A percentile compares a stretch with the other conserved stretches of the same genome.
Conservation (phyloP, 2,888 invertebrate species). For the Orgyia antiqua region DNA sequence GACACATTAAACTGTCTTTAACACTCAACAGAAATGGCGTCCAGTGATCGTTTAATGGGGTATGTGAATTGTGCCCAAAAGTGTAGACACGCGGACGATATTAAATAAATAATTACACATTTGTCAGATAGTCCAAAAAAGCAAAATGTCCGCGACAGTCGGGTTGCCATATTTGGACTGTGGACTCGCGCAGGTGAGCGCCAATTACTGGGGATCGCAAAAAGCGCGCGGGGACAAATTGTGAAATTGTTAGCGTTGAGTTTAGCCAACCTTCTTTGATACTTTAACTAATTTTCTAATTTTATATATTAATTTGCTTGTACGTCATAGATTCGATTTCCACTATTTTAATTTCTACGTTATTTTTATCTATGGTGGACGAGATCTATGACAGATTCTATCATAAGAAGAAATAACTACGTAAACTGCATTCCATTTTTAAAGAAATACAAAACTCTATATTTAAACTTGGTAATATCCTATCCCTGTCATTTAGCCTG, state of each 20-base stretch:
- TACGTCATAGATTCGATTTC: too few species aligned
- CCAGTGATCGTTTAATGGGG: constrained; percentile 52
- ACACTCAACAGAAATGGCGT: constrained; percentile 42
- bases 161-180: constrained; percentile 62
- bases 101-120: constrained; percentile 79
- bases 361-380: too few species aligned
- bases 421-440: too few species aligned
- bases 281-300: too few species aligned
- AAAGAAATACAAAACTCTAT: too few species aligned
- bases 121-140: constrained; percentile 75
- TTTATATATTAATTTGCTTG: too few species aligned
- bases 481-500: too few species aligned
- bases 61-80: constrained; percentile 72
- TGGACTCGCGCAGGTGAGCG: constrained; percentile 59
- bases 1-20: constrained; percentile 35
- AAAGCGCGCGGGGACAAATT: constrained; percentile 72
- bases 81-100: constrained; percentile 49
- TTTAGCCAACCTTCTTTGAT: constrained; percentile 29
- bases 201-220: constrained; percentile 68
- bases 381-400: too few species aligned
- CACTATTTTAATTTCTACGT: too few species aligned
- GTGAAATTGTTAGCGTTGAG: constrained; percentile 64
- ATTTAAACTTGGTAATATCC: too few species aligned
- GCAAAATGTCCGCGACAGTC: constrained; percentile 54
- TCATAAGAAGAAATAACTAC: too few species aligned